Evolutionary conservation across 2,797 vertebrate genomes (phyloP).

Genomic region (Phataginus tetradactyla): DNA sequence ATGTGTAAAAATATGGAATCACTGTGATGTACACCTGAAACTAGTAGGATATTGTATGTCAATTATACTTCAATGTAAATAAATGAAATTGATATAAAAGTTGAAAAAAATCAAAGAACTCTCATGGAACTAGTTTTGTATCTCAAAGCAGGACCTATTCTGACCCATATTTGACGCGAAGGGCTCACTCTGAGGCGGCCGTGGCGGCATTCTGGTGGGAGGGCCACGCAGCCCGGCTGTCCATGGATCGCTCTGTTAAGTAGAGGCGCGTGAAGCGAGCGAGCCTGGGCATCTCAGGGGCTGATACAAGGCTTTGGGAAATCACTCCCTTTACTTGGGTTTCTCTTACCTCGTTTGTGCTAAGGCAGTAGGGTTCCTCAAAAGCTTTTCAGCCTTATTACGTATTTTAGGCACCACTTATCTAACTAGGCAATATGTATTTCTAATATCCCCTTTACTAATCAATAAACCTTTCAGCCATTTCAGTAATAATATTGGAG

Average conservation of each 20-base stretch:
- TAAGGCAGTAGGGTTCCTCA: not conserved
- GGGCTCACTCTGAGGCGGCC: not conserved
- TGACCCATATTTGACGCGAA: not conserved
- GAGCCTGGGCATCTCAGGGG: not conserved
- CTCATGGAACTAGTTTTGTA: not conserved
- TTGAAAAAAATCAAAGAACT: not conserved
- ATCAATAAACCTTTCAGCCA: not conserved
- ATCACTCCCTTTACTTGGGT: not conserved
- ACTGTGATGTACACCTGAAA: too few species aligned
- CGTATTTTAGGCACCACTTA: not conserved
- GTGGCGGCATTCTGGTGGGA: not conserved
- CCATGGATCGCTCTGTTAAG: not conserved
- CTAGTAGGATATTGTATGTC: too few species aligned
- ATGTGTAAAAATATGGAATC: too few species aligned
- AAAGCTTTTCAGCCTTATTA: not conserved
- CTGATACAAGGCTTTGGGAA: not conserved
- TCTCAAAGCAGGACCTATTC: not conserved
- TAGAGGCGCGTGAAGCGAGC: not conserved
- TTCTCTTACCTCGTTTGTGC: not conserved
- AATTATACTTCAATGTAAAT: too few species aligned
- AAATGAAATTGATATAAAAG: too few species aligned
- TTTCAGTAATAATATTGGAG: slow-evolving; percentile 32
- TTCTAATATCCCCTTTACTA: slow-evolving; percentile 2
- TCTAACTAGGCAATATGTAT: not conserved
- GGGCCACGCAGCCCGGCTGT: not conserved